phyloP scores from a whole-genome alignment of 1,140 invertebrate species.

The Alviniconcha marisindica region DNA sequence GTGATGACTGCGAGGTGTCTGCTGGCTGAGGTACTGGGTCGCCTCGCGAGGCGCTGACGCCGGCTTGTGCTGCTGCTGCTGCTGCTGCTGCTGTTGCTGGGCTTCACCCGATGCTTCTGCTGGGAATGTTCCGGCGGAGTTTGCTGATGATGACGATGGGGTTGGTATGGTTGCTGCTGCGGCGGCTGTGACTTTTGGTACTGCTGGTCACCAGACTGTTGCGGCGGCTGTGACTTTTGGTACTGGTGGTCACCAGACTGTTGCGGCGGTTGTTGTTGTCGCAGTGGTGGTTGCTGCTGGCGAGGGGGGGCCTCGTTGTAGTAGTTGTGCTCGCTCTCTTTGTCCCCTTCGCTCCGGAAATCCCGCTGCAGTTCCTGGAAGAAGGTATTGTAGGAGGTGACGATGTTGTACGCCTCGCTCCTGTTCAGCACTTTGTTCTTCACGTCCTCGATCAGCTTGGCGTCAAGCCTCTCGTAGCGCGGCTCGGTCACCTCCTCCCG shows the following conservation, averaged over 20 bases:
- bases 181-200: neutral
- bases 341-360: slow-evolving; percentile 11
- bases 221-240: neutral
- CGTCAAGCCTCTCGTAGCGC: slow-evolving; percentile 18
- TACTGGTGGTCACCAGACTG: neutral
- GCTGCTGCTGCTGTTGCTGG: slow-evolving; percentile 4
- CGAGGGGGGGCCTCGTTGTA: neutral
- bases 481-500: neutral
- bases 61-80: neutral
- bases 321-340: neutral
- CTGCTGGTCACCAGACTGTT: neutral
- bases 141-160: neutral
- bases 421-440: slow-evolving; percentile 51
- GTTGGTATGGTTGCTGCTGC: neutral
- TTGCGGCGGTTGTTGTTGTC: neutral
- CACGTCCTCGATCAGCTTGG: slow-evolving; percentile 51
- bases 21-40: neutral
- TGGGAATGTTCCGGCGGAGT: neutral
- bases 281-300: neutral
- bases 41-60: neutral
- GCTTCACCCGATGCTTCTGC: neutral
- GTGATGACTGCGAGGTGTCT: neutral
- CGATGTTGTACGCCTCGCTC: slow-evolving; percentile 50
- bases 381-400: slow-evolving; percentile 52
- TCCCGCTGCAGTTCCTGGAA: slow-evolving; percentile 49